Conservation (phyloP, 64 coral and sea anemone species). For the Porites lutea region DNA sequence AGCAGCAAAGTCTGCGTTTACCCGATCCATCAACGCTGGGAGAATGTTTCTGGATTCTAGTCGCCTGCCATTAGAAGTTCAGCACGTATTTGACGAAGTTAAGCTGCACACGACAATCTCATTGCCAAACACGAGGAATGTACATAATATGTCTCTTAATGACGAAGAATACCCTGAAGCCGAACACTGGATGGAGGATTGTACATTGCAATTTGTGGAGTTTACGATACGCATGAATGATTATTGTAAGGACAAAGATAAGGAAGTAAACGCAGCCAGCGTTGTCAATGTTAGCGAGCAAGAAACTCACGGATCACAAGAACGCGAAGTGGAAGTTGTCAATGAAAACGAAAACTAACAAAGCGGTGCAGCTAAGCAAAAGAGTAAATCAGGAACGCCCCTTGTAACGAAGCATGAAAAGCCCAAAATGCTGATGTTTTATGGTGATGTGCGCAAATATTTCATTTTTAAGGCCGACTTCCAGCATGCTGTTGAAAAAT, state of each 20-base stretch:
- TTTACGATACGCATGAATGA: constrained; percentile 27
- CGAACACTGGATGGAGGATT: constrained; percentile 26
- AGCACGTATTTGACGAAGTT: background rate
- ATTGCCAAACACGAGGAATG: constrained; percentile 38
- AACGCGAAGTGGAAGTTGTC: too few species aligned
- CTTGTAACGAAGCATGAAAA: constrained; percentile 68
- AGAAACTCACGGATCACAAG: too few species aligned
- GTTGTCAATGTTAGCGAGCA: too few species aligned
- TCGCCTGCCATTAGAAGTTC: constrained; percentile 10
- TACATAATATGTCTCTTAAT: constrained; percentile 21
- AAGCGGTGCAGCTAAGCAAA: too few species aligned
- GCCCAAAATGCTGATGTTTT: constrained; percentile 68
- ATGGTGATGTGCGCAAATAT: constrained; percentile 78
- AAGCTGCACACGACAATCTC: constrained; percentile 23
- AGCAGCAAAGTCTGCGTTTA: background rate
- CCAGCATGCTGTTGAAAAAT: constrained; percentile 66
- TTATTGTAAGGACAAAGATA: background rate
- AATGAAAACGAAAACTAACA: too few species aligned
- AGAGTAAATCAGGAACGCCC: background rate
- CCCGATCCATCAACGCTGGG: background rate
- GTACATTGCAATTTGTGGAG: background rate
- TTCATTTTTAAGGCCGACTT: constrained; percentile 82
- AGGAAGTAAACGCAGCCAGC: too few species aligned
- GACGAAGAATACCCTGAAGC: constrained; percentile 60
- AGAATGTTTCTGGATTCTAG: background rate